Percentiles rank a stretch among this genome's conserved stretches.
These are phyloP conservation scores for Chrysodeixis includens DNA, from an alignment of 2,888 invertebrate genomes.

Conservation along the genomic window DNA sequence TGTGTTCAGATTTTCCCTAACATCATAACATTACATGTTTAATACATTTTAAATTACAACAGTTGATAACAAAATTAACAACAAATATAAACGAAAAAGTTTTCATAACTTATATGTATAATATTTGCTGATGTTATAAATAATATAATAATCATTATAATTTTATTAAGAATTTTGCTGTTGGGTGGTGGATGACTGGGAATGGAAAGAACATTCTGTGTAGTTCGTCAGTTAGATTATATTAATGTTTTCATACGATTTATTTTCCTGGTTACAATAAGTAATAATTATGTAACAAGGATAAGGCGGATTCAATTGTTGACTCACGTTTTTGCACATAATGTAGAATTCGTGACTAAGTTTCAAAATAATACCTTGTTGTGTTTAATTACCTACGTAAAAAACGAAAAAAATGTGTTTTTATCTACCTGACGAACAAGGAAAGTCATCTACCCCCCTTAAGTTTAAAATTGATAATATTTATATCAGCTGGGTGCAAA, in stretches of 20 bases:
- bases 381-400: no score
- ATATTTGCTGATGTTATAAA: conserved; percentile 27
- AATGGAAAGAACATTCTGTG: no score
- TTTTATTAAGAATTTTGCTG: conserved; percentile 13
- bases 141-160: conserved; percentile 16
- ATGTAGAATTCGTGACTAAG: no score
- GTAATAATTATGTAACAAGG: no score
- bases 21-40: conserved; percentile 20
- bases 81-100: conserved; percentile 46
- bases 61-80: conserved; percentile 54
- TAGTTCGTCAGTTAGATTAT: no score
- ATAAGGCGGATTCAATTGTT: no score
- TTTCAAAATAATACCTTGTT: no score
- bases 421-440: no score
- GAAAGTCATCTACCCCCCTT: background rate
- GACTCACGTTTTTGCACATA: no score
- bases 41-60: conserved; percentile 44
- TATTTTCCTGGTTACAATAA: no score
- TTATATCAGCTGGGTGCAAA: background rate
- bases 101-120: conserved; percentile 32
- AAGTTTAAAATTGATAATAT: conserved; percentile 21
- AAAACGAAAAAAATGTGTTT: no score
- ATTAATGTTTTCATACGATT: no score
- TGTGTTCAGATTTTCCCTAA: conserved; percentile 14
- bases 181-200: background rate